A percentile compares a stretch with the other conserved stretches of the same genome.
These are phyloP conservation scores for Amazona vittata DNA, from an alignment of 2,113 vertebrate species.

Conservation along the genomic window DNA sequence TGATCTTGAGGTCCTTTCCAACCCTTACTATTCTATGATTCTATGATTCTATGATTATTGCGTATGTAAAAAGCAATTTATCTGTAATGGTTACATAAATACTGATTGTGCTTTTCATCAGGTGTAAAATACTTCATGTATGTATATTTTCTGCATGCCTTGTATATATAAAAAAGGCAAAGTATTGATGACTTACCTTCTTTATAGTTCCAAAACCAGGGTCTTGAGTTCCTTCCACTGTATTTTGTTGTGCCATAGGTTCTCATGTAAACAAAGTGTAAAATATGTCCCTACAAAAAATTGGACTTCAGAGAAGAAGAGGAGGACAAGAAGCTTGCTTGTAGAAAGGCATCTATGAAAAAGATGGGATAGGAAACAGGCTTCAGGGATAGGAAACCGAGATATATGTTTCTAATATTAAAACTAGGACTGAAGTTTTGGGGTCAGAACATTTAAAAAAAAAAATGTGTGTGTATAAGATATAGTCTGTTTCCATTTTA, in stretches of 20 bases:
- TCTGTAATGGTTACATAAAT: neutral
- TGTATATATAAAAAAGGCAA: neutral
- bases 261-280: neutral
- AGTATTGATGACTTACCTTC: neutral
- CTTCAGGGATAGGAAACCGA: neutral
- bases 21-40: too few species aligned
- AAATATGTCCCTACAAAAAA: neutral
- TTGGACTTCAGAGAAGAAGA: neutral
- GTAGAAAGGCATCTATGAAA: neutral
- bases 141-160: neutral
- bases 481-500: neutral
- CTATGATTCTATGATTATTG: neutral
- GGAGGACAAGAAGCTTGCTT: neutral
- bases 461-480: neutral
- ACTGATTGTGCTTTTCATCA: accelerated
- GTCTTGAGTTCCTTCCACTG: neutral
- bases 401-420: neutral
- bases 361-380: neutral
- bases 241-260: neutral
- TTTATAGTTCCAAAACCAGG: neutral
- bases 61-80: neutral
- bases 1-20: too few species aligned
- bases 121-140: neutral
- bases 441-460: neutral
- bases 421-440: neutral